Evolutionary conservation across 1,140 invertebrate genomes (phyloP), one percentile per base, ranked within the genome.

Genomic region (Magallana angulata): DNA sequence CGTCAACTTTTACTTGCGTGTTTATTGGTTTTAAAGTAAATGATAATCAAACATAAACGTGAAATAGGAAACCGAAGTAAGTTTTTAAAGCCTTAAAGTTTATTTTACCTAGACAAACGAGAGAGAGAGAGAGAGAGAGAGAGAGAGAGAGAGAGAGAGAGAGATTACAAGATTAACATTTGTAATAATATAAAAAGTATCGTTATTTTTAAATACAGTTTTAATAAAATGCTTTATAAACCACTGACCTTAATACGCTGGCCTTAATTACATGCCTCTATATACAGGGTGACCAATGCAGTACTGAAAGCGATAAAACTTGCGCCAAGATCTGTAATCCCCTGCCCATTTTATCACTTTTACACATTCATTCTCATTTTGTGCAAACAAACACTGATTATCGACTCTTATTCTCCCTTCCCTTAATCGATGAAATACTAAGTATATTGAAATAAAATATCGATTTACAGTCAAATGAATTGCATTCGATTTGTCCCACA

Each of bases 391-490:
- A 76, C 68, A 18, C 68, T 76, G 68, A 76, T 76, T 76, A 76
- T 24, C 24, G 24, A 12, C 18, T 76, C 7, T 76, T 30, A 76
- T 76, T 76, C 68, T 36, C 24, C 14, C 24, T 76, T 36, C 68
- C 68, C 11, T 76, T 76, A 76, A 76, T 76, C 68, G 68, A 76
- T 76, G 68, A 76, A 76, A 76, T 30, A 76, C 68, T 76, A 76
- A 76, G 68, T 76, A 76, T 76, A 76, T 30, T 76, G 68, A 76
- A 76, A 76, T 76, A 76, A 76, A 76, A 76, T 76, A 76, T 76
- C 68, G 68, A 76, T 76, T 76, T 76, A 76, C 24, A 76, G 24
- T 18, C 68, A 30, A 76, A 76, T 36, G 68, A 76, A 76, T 76
- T 76, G 68, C 68, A 76, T 30, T 30, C 18, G 24, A 5, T 76